A percentile compares a stretch with the other conserved stretches of the same genome.
These are phyloP conservation scores for Pollimyrus isidori DNA, from an alignment of 2,113 vertebrate genomes.

Conservation along the genomic window DNA sequence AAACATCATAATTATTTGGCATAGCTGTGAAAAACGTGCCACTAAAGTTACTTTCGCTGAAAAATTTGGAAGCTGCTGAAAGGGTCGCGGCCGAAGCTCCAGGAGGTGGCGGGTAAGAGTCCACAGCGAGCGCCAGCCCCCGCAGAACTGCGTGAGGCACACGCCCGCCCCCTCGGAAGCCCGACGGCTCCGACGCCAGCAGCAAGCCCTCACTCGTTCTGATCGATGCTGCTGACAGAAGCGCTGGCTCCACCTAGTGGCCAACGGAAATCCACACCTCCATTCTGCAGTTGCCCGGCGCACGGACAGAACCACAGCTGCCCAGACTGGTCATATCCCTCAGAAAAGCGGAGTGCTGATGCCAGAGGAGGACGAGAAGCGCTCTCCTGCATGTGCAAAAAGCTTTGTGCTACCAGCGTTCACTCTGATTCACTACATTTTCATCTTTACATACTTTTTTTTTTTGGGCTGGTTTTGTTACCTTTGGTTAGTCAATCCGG, in stretches of 20 bases:
- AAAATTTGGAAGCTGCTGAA: constrained; percentile 8
- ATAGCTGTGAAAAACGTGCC: not conserved
- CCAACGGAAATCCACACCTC: constrained; percentile 13
- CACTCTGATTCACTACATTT: not conserved
- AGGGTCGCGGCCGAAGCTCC: not conserved
- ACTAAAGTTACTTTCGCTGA: constrained; percentile 20
- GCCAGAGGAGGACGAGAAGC: constrained; percentile 3
- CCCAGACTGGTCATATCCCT: not conserved
- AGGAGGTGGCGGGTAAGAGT: not conserved
- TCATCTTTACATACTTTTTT: not conserved
- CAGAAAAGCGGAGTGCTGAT: constrained; percentile 13
- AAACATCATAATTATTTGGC: constrained; percentile 31
- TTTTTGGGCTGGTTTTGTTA: not conserved
- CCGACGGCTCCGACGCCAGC: not conserved
- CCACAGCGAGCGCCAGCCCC: not conserved
- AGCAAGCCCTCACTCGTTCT: not conserved
- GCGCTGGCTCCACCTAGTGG: constrained; percentile 31
- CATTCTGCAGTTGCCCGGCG: not conserved
- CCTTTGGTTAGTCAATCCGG: constrained; percentile 11
- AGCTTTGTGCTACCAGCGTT: not conserved
- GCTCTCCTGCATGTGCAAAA: constrained; percentile 27
- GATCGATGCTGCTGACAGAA: not conserved
- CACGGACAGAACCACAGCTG: not conserved
- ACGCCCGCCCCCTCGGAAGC: not conserved
- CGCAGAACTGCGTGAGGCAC: not conserved